A percentile compares a stretch with the other conserved stretches of the same genome.
phyloP scores from a whole-genome alignment of 2,888 invertebrate genomes.

The Eupithecia subumbrata region DNA sequence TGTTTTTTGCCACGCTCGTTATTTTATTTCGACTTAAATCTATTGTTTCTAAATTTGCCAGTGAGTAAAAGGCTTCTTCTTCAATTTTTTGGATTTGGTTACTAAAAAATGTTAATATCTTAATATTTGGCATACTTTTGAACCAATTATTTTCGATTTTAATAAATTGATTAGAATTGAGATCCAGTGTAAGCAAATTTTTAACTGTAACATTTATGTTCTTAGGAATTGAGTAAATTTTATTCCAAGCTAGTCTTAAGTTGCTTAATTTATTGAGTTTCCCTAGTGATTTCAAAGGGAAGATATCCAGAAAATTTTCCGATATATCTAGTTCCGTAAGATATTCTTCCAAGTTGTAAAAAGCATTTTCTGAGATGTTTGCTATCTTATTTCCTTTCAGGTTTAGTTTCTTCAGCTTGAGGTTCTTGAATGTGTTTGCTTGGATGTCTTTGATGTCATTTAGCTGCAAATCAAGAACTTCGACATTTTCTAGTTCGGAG shows the following conservation, averaged over 20 bases:
- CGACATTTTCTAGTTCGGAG: constrained; percentile 87
- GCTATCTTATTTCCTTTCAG: constrained; percentile 93
- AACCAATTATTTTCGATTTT: constrained; percentile 91
- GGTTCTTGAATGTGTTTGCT: constrained; percentile 92
- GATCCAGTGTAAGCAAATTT: constrained; percentile 90
- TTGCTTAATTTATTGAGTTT: constrained; percentile 89
- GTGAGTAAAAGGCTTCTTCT: constrained; percentile 89
- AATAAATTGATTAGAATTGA: constrained; percentile 93
- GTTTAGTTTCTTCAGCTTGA: constrained; percentile 91
- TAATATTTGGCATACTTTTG: constrained; percentile 90
- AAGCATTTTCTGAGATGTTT: constrained; percentile 92
- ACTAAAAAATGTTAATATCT: constrained; percentile 92
- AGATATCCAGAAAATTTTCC: constrained; percentile 92
- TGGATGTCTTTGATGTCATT: constrained; percentile 93
- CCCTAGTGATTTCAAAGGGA: constrained; percentile 91
- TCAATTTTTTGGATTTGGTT: constrained; percentile 92
- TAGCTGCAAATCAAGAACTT: constrained; percentile 91
- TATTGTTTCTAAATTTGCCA: constrained; percentile 90
- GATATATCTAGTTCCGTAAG: constrained; percentile 93
- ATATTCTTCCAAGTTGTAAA: constrained; percentile 89
- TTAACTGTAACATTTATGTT: constrained; percentile 88
- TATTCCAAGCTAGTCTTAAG: constrained; percentile 91
- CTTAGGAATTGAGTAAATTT: constrained; percentile 90
- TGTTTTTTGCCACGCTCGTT: constrained; percentile 88
- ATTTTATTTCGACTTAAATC: constrained; percentile 96